Conservation (phyloP, 1,140 invertebrate genomes). For the Hyphantria cunea region DNA sequence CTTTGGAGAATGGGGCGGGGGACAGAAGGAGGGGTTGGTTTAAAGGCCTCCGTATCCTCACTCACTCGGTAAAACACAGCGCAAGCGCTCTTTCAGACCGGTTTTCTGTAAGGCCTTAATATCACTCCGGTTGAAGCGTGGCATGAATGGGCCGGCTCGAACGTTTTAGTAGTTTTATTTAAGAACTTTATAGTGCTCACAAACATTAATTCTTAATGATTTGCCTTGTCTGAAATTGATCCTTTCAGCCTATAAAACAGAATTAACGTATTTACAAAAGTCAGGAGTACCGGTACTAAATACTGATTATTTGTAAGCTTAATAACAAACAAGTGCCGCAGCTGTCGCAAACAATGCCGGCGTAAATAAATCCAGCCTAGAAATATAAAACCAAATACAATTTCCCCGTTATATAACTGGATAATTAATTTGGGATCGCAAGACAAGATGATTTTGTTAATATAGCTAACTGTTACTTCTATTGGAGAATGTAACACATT, state of each 20-base stretch:
- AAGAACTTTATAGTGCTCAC: too few relatives aligned
- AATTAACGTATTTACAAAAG: constrained; percentile 31
- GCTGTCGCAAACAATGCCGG: constrained; percentile 58
- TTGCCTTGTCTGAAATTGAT: constrained; percentile 17
- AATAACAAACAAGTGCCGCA: constrained; percentile 58
- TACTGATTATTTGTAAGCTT: constrained; percentile 51
- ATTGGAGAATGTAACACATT: not conserved
- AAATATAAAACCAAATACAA: constrained; percentile 61
- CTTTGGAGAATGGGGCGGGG: too few relatives aligned
- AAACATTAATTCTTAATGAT: constrained; percentile 11
- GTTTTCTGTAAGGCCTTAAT: too few relatives aligned
- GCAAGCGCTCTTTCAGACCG: too few relatives aligned
- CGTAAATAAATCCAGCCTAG: constrained; percentile 63
- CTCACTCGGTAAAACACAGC: too few relatives aligned
- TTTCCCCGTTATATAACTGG: constrained; percentile 54
- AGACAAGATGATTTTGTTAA: constrained; percentile 49
- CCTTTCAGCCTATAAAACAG: constrained; percentile 16
- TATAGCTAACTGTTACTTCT: constrained; percentile 7
- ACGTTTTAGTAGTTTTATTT: too few relatives aligned
- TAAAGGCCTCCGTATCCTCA: too few relatives aligned
- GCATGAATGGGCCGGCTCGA: too few relatives aligned
- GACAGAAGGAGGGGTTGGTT: too few relatives aligned
- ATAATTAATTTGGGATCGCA: constrained; percentile 63
- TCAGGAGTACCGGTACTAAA: constrained; percentile 41
- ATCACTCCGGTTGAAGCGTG: too few relatives aligned